Percentiles rank a stretch among this genome's conserved stretches.
These are phyloP conservation scores for Collichthys lucidus DNA, from an alignment of 2,113 vertebrate species.

Conservation along the genomic window DNA sequence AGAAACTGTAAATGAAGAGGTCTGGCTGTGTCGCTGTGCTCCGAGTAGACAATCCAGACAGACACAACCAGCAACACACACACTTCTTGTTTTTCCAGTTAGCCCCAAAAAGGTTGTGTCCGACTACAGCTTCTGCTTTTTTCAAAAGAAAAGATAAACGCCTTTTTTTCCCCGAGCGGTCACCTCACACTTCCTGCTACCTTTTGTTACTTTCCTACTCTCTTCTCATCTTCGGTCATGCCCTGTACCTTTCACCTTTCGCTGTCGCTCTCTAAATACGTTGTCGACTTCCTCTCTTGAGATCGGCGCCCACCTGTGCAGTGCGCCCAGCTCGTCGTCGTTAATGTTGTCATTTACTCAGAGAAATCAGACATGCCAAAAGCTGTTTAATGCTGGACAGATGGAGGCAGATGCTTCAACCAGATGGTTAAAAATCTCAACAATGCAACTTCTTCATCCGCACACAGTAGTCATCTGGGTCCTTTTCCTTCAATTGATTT, in stretches of 20 bases:
- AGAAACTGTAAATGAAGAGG: slow-evolving; percentile 50
- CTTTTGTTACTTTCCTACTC: background rate
- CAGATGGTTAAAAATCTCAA: slow-evolving; percentile 52
- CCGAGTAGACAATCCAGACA: slow-evolving; percentile 20
- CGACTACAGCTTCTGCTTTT: background rate
- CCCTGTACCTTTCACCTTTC: background rate
- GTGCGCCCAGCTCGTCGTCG: background rate
- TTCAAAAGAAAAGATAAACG: slow-evolving; percentile 29
- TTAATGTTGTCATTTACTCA: slow-evolving; percentile 15
- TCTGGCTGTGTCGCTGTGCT: slow-evolving; percentile 44
- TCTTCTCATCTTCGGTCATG: background rate
- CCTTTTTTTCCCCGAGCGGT: slow-evolving; percentile 32
- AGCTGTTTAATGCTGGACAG: slow-evolving; percentile 46
- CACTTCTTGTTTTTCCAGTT: slow-evolving; percentile 43
- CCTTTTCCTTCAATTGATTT: slow-evolving; percentile 5
- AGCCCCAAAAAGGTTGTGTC: slow-evolving; percentile 35
- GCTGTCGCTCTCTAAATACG: background rate
- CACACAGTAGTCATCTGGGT: background rate
- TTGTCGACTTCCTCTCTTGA: background rate
- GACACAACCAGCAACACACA: background rate
- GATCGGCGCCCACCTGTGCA: background rate
- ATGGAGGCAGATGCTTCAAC: slow-evolving; percentile 60
- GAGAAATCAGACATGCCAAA: slow-evolving; percentile 54
- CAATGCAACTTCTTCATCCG: slow-evolving; percentile 16
- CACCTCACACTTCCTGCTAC: background rate